Conservation (phyloP, 2,797 vertebrate genomes). For the Oophaga sylvatica region DNA sequence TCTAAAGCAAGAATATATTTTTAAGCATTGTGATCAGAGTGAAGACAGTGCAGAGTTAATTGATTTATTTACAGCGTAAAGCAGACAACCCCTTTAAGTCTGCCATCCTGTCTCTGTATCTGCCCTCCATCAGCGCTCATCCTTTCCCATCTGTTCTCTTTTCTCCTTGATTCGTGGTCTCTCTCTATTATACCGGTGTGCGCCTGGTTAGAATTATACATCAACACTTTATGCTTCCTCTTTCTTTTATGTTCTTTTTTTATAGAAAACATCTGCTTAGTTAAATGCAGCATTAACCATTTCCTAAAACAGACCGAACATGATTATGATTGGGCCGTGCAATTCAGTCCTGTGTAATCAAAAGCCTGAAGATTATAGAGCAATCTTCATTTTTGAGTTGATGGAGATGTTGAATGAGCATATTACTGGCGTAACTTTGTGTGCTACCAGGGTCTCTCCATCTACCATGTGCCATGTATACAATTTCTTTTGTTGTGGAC, state of each 20-base stretch:
- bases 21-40: too few relatives aligned
- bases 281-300: constrained; percentile 43
- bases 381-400: not conserved
- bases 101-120: not conserved
- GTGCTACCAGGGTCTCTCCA: not conserved
- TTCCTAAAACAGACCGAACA: constrained; percentile 17
- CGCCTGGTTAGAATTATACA: constrained; percentile 56
- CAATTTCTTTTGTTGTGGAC: too few relatives aligned
- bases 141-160: constrained; percentile 14
- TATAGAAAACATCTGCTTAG: constrained; percentile 58
- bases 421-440: not conserved
- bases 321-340: not conserved
- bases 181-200: constrained; percentile 7
- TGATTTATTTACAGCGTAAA: too few relatives aligned
- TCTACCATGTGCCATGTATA: not conserved
- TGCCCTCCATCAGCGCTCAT: not conserved
- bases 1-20: too few relatives aligned
- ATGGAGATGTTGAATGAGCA: not conserved
- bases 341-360: constrained; percentile 10
- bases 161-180: constrained; percentile 9
- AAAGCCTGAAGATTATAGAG: not conserved
- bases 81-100: not conserved
- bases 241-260: constrained; percentile 56
- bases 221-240: constrained; percentile 56
- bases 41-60: too few relatives aligned